Evolutionary conservation across 2,797 vertebrate genomes (phyloP).

Genomic region (Clarias laeviceps): DNA sequence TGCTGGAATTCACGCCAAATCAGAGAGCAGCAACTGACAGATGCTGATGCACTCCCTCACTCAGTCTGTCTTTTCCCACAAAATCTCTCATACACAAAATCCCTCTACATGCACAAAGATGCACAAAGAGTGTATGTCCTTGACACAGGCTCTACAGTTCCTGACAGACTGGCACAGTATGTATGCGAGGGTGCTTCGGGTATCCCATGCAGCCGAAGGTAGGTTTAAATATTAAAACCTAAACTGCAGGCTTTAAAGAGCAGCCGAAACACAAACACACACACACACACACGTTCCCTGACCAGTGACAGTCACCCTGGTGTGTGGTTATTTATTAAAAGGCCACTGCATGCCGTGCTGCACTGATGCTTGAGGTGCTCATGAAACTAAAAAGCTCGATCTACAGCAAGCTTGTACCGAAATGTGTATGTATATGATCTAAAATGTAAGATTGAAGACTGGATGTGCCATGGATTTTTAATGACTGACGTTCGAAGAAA

Average conservation of each 20-base stretch:
- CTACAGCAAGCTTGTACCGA: neutral
- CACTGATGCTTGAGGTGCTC: constrained; percentile 9
- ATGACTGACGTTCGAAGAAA: neutral
- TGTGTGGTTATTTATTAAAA: constrained; percentile 16
- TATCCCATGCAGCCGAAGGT: constrained; percentile 65
- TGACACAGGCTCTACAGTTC: constrained; percentile 73
- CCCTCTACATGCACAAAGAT: constrained; percentile 58
- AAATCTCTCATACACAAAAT: constrained; percentile 38
- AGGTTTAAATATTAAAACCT: constrained; percentile 73
- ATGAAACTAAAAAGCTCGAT: neutral
- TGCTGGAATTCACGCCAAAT: constrained; percentile 21
- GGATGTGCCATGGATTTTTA: constrained; percentile 18
- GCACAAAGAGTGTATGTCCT: constrained; percentile 68
- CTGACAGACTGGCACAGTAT: constrained; percentile 66
- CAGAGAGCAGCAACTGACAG: constrained; percentile 26
- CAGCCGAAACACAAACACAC: neutral
- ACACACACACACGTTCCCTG: constrained; percentile 8
- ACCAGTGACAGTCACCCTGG: constrained; percentile 19
- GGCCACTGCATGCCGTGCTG: neutral
- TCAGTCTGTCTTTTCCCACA: neutral
- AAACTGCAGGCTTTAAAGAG: constrained; percentile 40
- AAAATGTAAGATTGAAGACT: constrained; percentile 7
- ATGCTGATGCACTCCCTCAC: constrained; percentile 10
- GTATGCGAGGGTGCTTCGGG: constrained; percentile 59
- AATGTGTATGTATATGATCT: neutral